A percentile compares a stretch with the other conserved stretches of the same genome.
phyloP scores from a whole-genome alignment of 2,797 vertebrate genomes.

The Alosa sapidissima region DNA sequence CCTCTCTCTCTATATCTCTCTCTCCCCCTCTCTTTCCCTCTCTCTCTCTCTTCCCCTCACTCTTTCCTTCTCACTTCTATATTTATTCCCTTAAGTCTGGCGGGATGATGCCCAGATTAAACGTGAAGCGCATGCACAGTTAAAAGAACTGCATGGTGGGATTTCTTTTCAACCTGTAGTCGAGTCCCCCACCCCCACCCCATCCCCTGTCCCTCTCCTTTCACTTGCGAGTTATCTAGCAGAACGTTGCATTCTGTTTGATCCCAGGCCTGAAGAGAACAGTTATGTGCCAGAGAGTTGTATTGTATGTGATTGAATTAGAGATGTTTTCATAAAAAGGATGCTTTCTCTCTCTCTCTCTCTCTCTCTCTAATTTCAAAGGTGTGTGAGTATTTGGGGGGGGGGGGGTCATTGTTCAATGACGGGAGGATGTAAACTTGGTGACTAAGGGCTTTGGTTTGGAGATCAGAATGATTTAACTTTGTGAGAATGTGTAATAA shows the following conservation, averaged over 20 bases:
- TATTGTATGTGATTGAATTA: background rate
- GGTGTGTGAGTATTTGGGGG: no score
- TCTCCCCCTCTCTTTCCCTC: background rate
- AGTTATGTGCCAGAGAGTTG: background rate
- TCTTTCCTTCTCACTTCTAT: background rate
- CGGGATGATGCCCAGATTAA: background rate
- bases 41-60: background rate
- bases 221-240: background rate
- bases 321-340: background rate
- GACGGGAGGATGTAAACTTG: no score
- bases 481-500: no score
- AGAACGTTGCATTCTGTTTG: constrained; percentile 1
- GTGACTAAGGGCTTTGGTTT: no score
- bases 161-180: background rate
- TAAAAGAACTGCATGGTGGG: background rate
- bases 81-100: background rate
- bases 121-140: background rate
- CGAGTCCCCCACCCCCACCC: background rate
- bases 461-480: no score
- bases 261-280: background rate
- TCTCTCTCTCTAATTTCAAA: no score
- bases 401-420: no score
- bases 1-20: background rate
- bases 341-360: background rate
- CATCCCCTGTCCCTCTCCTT: background rate